These are phyloP conservation scores for Melozone crissalis DNA, from an alignment of 2,113 vertebrate genomes.

Conservation along the genomic window DNA sequence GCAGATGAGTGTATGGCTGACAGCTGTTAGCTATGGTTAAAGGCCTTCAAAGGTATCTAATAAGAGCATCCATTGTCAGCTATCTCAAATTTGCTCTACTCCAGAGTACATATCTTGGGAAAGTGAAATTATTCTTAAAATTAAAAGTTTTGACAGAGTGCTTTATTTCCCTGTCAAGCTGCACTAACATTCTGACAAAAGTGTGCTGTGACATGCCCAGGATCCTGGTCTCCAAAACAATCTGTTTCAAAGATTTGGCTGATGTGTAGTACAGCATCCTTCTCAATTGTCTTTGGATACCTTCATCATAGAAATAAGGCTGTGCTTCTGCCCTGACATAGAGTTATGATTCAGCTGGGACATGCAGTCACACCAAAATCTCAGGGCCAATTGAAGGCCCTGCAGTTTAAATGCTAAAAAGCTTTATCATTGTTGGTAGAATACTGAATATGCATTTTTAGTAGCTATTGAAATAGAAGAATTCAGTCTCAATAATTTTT, in stretches of 20 bases:
- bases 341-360: background rate
- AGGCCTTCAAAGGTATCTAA: background rate
- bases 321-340: background rate
- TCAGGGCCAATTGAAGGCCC: background rate
- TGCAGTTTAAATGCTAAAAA: background rate
- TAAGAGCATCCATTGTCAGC: background rate
- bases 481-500: background rate
- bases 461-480: background rate
- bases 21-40: background rate
- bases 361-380: background rate
- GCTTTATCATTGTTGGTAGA: background rate
- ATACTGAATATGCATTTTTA: background rate
- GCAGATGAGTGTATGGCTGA: background rate
- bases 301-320: background rate
- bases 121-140: background rate
- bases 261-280: background rate
- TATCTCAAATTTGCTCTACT: background rate
- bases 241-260: background rate
- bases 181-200: background rate
- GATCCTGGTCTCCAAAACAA: background rate
- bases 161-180: background rate
- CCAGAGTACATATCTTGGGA: background rate
- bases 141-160: background rate
- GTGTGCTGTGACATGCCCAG: rapidly evolving
- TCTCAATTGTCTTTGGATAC: background rate